Percentiles rank a stretch among this genome's conserved stretches.
Conservation (phyloP, 2,888 invertebrate species). For the Cosmia trapezina region DNA sequence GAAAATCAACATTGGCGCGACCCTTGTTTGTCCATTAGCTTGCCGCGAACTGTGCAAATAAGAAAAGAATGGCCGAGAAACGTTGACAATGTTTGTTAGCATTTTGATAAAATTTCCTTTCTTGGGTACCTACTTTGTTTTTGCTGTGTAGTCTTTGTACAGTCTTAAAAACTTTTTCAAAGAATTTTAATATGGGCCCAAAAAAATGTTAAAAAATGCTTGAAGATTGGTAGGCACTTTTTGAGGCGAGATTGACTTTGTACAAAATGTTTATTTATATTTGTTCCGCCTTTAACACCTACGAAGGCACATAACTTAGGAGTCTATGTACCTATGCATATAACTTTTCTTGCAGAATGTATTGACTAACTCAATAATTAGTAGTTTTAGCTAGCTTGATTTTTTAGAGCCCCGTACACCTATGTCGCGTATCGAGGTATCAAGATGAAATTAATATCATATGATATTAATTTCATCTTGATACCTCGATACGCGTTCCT, state of each 20-base stretch:
- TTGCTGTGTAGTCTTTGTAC: too few species aligned
- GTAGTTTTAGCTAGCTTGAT: too few species aligned
- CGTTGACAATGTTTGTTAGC: constrained; percentile 74
- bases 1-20: constrained; percentile 86
- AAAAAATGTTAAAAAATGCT: neutral
- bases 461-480: too few species aligned
- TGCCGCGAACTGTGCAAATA: constrained; percentile 85
- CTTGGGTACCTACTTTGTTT: constrained; percentile 17
- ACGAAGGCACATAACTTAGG: too few species aligned
- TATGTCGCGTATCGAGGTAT: too few species aligned
- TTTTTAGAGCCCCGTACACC: too few species aligned
- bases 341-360: too few species aligned
- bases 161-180: constrained; percentile 26
- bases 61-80: constrained; percentile 74
- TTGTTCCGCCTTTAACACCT: too few species aligned
- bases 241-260: neutral
- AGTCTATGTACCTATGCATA: too few species aligned
- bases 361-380: neutral
- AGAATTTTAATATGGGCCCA: neutral
- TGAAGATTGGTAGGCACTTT: neutral
- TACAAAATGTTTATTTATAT: neutral
- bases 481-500: too few species aligned
- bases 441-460: too few species aligned
- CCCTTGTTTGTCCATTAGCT: constrained; percentile 90
- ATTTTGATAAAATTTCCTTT: constrained; percentile 47